phyloP scores from a whole-genome alignment of 2,113 vertebrate genomes.

The Emydocephalus ijimae region DNA sequence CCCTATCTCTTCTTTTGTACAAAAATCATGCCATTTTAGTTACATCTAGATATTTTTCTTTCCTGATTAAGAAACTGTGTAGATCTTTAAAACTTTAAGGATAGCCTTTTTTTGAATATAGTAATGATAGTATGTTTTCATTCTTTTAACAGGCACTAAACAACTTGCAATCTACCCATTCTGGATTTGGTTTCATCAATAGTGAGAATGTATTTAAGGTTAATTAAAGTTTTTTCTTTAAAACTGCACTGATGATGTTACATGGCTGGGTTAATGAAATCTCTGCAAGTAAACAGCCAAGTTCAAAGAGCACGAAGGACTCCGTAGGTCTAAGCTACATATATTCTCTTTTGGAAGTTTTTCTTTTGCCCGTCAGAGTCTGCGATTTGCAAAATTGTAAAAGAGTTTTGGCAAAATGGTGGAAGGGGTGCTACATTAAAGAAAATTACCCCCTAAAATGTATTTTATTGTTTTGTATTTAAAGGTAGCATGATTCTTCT shows the following conservation, averaged over 20 bases:
- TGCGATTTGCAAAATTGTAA: background rate
- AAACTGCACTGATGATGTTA: background rate
- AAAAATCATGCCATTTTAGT: background rate
- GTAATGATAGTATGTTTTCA: background rate
- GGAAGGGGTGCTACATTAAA: background rate
- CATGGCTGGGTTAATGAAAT: background rate
- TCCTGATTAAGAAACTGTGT: background rate
- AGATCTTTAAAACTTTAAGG: background rate
- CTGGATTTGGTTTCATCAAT: conserved; percentile 93
- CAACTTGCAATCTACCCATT: conserved; percentile 93
- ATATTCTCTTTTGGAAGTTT: background rate
- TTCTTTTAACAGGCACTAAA: conserved; percentile 83
- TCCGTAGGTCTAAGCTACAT: background rate
- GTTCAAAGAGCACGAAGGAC: background rate
- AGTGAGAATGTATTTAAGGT: conserved; percentile 98
- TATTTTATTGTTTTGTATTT: background rate
- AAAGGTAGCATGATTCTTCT: background rate
- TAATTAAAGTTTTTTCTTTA: background rate
- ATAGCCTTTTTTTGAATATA: background rate
- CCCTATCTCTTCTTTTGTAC: background rate
- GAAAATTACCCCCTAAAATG: background rate
- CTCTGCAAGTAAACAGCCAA: background rate
- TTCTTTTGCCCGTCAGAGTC: background rate
- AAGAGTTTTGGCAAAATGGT: background rate
- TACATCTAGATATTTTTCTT: background rate